These are phyloP conservation scores for Pantherophis guttatus DNA, from an alignment of 2,113 vertebrate species.

Conservation along the genomic window DNA sequence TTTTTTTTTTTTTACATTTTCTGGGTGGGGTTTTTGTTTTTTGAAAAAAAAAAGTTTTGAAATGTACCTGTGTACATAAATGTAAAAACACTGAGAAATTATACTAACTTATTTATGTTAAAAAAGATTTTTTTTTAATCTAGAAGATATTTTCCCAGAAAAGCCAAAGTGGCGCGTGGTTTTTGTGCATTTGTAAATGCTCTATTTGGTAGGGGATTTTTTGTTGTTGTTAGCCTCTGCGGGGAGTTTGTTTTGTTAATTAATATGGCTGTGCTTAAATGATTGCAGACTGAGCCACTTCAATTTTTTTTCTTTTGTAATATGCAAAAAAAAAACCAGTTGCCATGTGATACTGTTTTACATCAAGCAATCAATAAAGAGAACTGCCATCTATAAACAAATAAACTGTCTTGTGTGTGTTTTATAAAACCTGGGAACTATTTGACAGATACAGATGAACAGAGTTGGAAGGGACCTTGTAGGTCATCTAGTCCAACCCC, in stretches of 20 bases:
- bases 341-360: slow-evolving; percentile 73
- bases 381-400: slow-evolving; percentile 70
- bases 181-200: slow-evolving; percentile 91
- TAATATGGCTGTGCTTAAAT: slow-evolving; percentile 82
- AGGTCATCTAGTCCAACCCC: too few relatives aligned
- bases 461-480: too few relatives aligned
- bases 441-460: too few relatives aligned
- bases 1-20: slow-evolving; percentile 61
- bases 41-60: slow-evolving; percentile 77
- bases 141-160: slow-evolving; percentile 84
- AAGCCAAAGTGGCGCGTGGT: slow-evolving; percentile 94
- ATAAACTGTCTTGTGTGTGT: slow-evolving; percentile 51
- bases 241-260: slow-evolving; percentile 61
- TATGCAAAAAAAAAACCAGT: slow-evolving; percentile 73
- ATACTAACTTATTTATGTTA: slow-evolving; percentile 99
- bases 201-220: slow-evolving; percentile 76
- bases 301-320: slow-evolving; percentile 81
- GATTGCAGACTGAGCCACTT: slow-evolving; percentile 99
- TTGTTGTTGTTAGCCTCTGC: slow-evolving; percentile 28
- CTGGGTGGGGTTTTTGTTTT: slow-evolving; percentile 66
- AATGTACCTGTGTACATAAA: slow-evolving; percentile 96
- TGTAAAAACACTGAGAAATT: slow-evolving; percentile 99
- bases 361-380: slow-evolving; percentile 79
- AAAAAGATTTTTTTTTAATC: slow-evolving; percentile 80
- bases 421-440: slow-evolving; percentile 30